Evolutionary conservation across 1,140 invertebrate species (phyloP).

Genomic region (Pollicipes pollicipes): DNA sequence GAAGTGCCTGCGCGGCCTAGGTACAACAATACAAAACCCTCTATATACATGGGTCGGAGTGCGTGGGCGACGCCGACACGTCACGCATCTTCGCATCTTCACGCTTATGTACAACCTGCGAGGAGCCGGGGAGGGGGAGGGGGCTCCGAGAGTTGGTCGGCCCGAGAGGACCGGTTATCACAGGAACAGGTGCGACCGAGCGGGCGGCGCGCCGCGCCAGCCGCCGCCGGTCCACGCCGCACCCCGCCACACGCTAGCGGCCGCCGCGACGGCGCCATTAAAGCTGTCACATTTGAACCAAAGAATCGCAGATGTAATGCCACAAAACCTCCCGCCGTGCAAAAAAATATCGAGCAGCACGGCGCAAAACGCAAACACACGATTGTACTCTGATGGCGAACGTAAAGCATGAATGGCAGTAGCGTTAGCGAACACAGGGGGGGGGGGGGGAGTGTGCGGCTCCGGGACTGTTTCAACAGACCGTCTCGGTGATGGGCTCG

Average conservation of each 20-base stretch:
- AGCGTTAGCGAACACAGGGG: background rate
- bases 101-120: background rate
- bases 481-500: background rate
- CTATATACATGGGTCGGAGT: background rate
- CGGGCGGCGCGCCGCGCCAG: too few species aligned
- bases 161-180: background rate
- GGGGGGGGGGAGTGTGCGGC: too few species aligned
- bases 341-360: too few species aligned
- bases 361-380: background rate
- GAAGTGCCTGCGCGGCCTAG: too few species aligned
- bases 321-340: too few species aligned
- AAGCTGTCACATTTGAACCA: constrained; percentile 1
- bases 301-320: background rate
- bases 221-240: too few species aligned
- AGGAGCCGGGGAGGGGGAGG: too few species aligned
- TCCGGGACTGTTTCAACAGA: background rate
- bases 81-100: too few species aligned
- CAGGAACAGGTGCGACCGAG: background rate
- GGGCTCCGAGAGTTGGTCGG: background rate
- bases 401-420: background rate
- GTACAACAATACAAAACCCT: background rate
- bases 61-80: too few species aligned
- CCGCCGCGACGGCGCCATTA: background rate
- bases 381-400: background rate
- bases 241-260: too few species aligned